A percentile compares a stretch with the other conserved stretches of the same genome.
These are phyloP conservation scores for Torymus texanus DNA, from an alignment of 2,888 invertebrate species.

Conservation along the genomic window DNA sequence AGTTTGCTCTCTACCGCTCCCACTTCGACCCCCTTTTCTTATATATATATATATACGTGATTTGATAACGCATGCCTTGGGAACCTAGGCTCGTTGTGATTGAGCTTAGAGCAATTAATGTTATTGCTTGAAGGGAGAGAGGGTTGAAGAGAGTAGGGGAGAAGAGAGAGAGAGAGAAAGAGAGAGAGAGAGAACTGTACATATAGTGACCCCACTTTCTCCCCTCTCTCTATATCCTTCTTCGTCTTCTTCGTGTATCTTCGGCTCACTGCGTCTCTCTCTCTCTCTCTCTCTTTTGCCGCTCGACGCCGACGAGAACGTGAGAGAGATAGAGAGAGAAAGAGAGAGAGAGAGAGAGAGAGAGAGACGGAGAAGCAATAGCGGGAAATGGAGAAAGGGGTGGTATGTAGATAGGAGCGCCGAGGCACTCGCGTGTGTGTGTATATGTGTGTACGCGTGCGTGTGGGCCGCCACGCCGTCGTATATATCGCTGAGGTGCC, in stretches of 20 bases:
- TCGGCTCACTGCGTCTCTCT: slow-evolving; percentile 52
- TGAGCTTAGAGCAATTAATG: slow-evolving; percentile 72
- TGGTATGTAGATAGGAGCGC: slow-evolving; percentile 59
- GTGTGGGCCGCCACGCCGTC: not conserved
- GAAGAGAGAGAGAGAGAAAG: slow-evolving; percentile 51
- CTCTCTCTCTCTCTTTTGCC: slow-evolving; percentile 41
- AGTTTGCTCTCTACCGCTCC: slow-evolving; percentile 37
- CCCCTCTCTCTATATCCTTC: slow-evolving; percentile 6
- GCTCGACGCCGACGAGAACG: not conserved
- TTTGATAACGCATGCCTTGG: slow-evolving; percentile 48
- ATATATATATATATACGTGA: slow-evolving; percentile 13
- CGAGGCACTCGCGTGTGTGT: not conserved
- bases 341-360: no score
- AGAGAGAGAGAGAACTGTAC: slow-evolving; percentile 55
- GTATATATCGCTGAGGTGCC: not conserved
- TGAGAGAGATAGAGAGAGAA: no score
- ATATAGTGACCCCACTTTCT: slow-evolving; percentile 38
- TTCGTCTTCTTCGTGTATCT: slow-evolving; percentile 32
- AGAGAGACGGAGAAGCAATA: slow-evolving; percentile 21
- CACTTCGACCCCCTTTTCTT: no score
- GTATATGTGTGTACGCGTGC: not conserved
- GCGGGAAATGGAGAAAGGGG: slow-evolving; percentile 58
- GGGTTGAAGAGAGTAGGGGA: no score
- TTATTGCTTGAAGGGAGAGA: slow-evolving; percentile 66
- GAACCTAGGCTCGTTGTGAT: slow-evolving; percentile 58